These are phyloP conservation scores for Drosophila bipectinata DNA, from an alignment of 1,140 invertebrate species.

Conservation along the genomic window DNA sequence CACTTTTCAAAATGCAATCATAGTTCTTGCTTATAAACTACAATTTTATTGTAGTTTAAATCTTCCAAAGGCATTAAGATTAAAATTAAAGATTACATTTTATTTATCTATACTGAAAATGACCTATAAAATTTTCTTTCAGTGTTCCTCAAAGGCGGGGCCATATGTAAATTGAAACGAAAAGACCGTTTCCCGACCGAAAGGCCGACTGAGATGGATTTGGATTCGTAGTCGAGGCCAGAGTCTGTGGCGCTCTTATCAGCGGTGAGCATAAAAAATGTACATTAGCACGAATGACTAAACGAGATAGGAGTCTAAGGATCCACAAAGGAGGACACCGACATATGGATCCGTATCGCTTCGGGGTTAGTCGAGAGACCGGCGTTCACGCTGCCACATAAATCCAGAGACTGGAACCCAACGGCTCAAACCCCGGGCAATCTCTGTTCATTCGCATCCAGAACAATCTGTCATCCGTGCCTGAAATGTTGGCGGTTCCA, in stretches of 20 bases:
- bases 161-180: constrained; percentile 78
- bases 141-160: constrained; percentile 11
- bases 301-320: constrained; percentile 37
- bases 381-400: constrained; percentile 18
- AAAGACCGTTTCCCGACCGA: constrained; percentile 28
- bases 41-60: not conserved
- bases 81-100: not conserved
- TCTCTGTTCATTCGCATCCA: constrained; percentile 48
- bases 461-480: constrained; percentile 73
- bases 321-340: constrained; percentile 18
- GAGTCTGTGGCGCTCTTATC: constrained; percentile 42
- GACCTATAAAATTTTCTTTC: not conserved
- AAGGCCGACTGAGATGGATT: constrained; percentile 54
- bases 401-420: constrained; percentile 5
- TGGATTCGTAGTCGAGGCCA: constrained; percentile 12
- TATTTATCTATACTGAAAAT: not conserved
- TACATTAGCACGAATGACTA: constrained; percentile 72
- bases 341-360: constrained; percentile 51
- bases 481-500: constrained; percentile 56
- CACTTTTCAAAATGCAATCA: constrained; percentile 1
- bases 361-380: constrained; percentile 36
- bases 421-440: constrained; percentile 11
- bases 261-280: constrained; percentile 65
- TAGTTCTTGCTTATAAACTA: not conserved
- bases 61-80: not conserved